Conservation (phyloP, 2,797 vertebrate species). For the Glossophaga mutica region DNA sequence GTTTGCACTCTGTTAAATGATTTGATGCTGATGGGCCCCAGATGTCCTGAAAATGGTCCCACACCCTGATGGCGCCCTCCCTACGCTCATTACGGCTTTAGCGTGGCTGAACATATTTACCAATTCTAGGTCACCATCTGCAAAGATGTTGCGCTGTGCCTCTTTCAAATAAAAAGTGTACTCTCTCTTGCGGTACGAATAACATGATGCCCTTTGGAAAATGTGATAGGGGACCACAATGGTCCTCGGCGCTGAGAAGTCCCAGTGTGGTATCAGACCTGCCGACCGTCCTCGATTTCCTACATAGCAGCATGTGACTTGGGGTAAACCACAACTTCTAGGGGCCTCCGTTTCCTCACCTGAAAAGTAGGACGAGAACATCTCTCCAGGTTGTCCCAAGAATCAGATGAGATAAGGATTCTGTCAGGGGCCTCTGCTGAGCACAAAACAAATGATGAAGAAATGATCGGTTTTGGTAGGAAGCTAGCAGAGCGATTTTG, state of each 20-base stretch:
- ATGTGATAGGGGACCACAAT: background rate
- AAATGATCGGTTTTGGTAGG: background rate
- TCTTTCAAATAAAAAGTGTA: conserved; percentile 37
- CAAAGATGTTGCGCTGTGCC: conserved; percentile 43
- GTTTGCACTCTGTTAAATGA: conserved; percentile 70
- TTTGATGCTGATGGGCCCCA: conserved; percentile 68
- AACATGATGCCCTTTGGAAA: background rate
- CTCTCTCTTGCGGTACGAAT: background rate
- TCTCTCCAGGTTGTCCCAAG: background rate
- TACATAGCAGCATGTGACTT: background rate
- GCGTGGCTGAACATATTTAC: conserved; percentile 61
- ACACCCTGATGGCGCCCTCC: conserved; percentile 37
- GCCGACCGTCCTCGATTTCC: background rate
- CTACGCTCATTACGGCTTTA: conserved; percentile 55
- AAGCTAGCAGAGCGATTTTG: background rate
- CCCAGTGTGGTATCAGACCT: background rate
- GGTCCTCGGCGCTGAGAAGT: background rate
- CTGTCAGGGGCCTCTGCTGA: background rate
- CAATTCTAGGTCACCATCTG: conserved; percentile 75
- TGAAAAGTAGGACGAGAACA: background rate
- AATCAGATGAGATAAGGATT: background rate
- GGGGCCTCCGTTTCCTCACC: background rate
- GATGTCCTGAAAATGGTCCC: conserved; percentile 68
- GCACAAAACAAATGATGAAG: background rate
- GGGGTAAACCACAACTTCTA: background rate